Base-by-base conservation (phyloP, 2,888 invertebrate species). In the Eristalis pertinax region DNA sequence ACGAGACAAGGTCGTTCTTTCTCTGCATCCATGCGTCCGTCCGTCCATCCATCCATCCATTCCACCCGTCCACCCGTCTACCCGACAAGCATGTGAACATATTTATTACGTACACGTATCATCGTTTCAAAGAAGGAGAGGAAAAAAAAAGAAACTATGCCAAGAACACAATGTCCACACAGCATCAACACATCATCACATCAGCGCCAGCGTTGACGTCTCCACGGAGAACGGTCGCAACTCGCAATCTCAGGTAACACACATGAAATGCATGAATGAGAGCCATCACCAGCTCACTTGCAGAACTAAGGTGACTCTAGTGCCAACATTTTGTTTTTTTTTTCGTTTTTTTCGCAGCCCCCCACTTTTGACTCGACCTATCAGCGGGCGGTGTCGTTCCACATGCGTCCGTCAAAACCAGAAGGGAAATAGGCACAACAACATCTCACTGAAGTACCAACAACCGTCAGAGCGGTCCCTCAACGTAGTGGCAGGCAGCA, bases 1-100 rank as follows among this genome's bases (percentile, higher is more conserved):
- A 67, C 70, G 72, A 83, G 86, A 87, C 86, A 87, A 87, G 86
- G 86, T 87, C 86, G 79, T 86, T 69, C 72, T 65, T 72, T 64
- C 73, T 68, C 50, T 26, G 32, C 67, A 67, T 24, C 56, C 70
- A 70, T 75, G 19, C 24, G 13, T n/a, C 50, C 64, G 26, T n/a
- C n/a, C n/a, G n/a, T n/a, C n/a, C n/a, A n/a, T n/a, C n/a, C n/a
- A n/a, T n/a, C n/a, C n/a, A n/a, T 72, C 26, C 56, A 35, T 58
- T 13, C 60, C 67, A 35, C 43, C 24, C 38, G 63, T 56, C 32
- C 32, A 8, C 8, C 8, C 8, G 32, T 32, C 32, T 8, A 32
- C 32, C 32, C 62, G 26, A 38, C 24, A 19, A 2, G n/a, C 50
- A n/a, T 4, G 7, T 50, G 19, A 19, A 2, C 7, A n/a, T 22